These are phyloP conservation scores for Rhabdornis inornatus DNA, from an alignment of 2,113 vertebrate genomes.

Conservation along the genomic window DNA sequence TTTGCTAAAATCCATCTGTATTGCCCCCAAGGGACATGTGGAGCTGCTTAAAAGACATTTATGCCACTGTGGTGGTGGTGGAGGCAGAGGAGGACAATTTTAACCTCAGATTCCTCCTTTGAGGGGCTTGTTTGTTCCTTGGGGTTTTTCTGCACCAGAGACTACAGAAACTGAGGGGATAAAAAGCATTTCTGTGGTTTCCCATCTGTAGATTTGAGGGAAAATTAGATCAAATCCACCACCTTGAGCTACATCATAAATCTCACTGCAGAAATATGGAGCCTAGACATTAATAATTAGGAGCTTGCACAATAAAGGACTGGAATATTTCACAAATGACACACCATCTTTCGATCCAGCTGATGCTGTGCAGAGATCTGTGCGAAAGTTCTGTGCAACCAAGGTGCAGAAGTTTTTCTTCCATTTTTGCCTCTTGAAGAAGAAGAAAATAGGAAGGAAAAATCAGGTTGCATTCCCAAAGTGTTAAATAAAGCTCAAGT, in stretches of 20 bases:
- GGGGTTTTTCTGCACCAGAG: background rate
- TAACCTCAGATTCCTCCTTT: background rate
- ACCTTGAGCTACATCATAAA: background rate
- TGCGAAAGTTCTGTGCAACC: background rate
- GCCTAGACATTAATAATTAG: constrained; percentile 6
- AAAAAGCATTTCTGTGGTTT: background rate
- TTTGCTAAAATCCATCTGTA: background rate
- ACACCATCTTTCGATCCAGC: background rate
- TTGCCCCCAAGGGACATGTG: background rate
- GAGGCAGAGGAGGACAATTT: background rate
- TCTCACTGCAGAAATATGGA: background rate
- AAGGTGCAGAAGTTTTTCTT: background rate
- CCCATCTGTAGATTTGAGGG: background rate
- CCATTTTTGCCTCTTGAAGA: background rate
- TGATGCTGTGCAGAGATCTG: background rate
- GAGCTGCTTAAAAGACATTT: background rate
- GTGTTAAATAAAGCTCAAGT: background rate
- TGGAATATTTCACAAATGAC: constrained; percentile 16
- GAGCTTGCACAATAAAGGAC: constrained; percentile 3
- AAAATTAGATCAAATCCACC: background rate
- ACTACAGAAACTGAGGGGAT: background rate
- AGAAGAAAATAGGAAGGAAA: background rate
- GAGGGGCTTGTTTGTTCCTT: background rate
- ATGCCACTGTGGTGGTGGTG: background rate
- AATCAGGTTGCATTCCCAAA: background rate